These are phyloP conservation scores for Atopsyche davidsoni DNA, from an alignment of 1,140 invertebrate genomes.

Conservation along the genomic window DNA sequence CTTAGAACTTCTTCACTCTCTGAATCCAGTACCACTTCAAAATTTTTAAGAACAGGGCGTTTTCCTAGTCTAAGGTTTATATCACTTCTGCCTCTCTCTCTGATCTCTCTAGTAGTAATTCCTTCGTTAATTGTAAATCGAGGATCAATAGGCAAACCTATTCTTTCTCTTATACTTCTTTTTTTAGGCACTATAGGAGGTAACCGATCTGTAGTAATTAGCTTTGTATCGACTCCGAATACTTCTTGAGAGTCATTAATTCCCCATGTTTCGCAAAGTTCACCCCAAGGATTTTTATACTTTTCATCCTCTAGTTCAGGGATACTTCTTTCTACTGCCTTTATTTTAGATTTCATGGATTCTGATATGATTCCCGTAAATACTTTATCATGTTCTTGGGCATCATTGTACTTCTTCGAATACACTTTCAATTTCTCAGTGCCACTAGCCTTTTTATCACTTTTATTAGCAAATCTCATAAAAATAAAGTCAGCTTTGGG, in stretches of 20 bases:
- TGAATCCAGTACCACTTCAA: slow-evolving; percentile 6
- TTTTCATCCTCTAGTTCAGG: slow-evolving; percentile 12
- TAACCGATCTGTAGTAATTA: neutral
- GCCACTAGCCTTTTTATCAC: slow-evolving; percentile 25
- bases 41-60: slow-evolving; percentile 39
- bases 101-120: neutral
- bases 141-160: slow-evolving; percentile 6
- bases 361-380: slow-evolving; percentile 21
- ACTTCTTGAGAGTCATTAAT: slow-evolving; percentile 54
- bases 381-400: slow-evolving; percentile 5
- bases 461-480: slow-evolving; percentile 28
- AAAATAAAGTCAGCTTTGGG: slow-evolving; percentile 25
- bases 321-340: slow-evolving; percentile 1
- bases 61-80: slow-evolving; percentile 28
- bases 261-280: slow-evolving; percentile 62
- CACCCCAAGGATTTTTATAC: slow-evolving; percentile 66
- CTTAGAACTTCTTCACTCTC: slow-evolving; percentile 9
- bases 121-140: neutral
- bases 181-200: slow-evolving; percentile 9
- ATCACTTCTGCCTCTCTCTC: neutral
- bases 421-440: slow-evolving; percentile 22
- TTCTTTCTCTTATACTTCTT: slow-evolving; percentile 9
- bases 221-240: slow-evolving; percentile 34
- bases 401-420: slow-evolving; percentile 25
- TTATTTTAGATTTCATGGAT: slow-evolving; percentile 27